These are phyloP conservation scores for Agriopis marginaria DNA, from an alignment of 2,888 invertebrate species.

Conservation along the genomic window DNA sequence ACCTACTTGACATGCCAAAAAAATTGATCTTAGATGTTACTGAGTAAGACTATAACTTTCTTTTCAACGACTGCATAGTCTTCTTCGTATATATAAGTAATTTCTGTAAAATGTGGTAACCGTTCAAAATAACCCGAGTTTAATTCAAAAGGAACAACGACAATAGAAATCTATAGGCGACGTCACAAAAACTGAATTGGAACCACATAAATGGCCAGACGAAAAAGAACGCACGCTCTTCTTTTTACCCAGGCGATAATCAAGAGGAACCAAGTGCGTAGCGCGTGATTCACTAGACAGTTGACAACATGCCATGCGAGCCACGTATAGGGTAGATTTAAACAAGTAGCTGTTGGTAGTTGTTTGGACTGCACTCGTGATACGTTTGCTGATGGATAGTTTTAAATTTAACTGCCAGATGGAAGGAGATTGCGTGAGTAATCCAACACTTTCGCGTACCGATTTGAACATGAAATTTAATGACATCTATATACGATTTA, in stretches of 20 bases:
- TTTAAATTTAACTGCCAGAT: conserved; percentile 12
- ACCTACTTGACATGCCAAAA: background rate
- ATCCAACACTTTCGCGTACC: conserved; percentile 8
- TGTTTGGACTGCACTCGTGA: conserved; percentile 13
- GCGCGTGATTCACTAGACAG: conserved; percentile 62
- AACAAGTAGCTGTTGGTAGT: conserved; percentile 22
- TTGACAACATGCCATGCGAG: conserved; percentile 24
- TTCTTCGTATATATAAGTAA: too few species aligned
- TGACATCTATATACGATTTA: background rate
- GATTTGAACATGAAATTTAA: conserved; percentile 7
- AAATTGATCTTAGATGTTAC: too few species aligned
- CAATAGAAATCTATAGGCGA: conserved; percentile 50
- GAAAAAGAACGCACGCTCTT: conserved; percentile 62
- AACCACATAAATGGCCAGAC: conserved; percentile 55
- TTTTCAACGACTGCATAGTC: too few species aligned
- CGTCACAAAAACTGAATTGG: conserved; percentile 52
- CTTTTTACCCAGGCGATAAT: conserved; percentile 62
- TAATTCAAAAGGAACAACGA: background rate
- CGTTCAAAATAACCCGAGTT: conserved; percentile 2
- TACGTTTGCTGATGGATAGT: conserved; percentile 13
- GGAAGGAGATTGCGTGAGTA: conserved; percentile 13
- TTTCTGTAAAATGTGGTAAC: background rate
- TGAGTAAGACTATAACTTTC: too few species aligned
- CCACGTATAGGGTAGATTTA: conserved; percentile 25
- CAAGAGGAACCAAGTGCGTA: conserved; percentile 52